Percentiles rank a stretch among this genome's conserved stretches.
Evolutionary conservation across 2,797 vertebrate species (phyloP).

Genomic region (Cichlasoma orientale): DNA sequence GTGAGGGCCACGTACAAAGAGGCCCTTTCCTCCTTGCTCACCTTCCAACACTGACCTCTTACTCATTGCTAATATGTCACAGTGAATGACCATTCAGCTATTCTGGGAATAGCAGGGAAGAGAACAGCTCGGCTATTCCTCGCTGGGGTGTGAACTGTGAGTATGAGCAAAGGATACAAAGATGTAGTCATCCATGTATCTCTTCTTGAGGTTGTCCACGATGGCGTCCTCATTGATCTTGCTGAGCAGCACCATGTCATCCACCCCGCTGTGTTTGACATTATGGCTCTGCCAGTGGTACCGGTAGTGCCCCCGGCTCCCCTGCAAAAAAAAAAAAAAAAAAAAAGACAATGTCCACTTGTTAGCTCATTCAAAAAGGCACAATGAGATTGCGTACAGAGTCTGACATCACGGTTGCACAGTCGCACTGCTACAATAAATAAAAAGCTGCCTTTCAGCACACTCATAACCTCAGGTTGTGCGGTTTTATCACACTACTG

Average conservation of each 20-base stretch:
- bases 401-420: conserved; percentile 30
- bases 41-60: conserved; percentile 56
- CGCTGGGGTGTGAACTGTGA: conserved; percentile 40
- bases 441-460: background rate
- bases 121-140: conserved; percentile 49
- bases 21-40: conserved; percentile 32
- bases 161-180: conserved; percentile 90
- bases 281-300: conserved; percentile 99
- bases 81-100: conserved; percentile 55
- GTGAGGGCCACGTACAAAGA: conserved; percentile 31
- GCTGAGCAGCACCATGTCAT: conserved; percentile 96
- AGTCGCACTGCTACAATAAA: background rate
- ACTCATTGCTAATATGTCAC: conserved; percentile 57
- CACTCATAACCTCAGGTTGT: conserved; percentile 7
- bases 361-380: conserved; percentile 37
- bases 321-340: conserved; percentile 76
- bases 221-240: conserved; percentile 97
- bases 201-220: conserved; percentile 97
- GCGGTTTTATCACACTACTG: conserved; percentile 31
- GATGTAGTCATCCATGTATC: conserved; percentile 99
- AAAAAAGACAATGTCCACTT: conserved; percentile 37
- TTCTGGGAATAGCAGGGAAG: conserved; percentile 63
- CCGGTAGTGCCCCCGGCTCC: conserved; percentile 95
- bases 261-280: conserved; percentile 96
- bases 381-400: conserved; percentile 45